Conservation (phyloP, 2,888 invertebrate genomes). For the Scaptomyza polygonia region DNA sequence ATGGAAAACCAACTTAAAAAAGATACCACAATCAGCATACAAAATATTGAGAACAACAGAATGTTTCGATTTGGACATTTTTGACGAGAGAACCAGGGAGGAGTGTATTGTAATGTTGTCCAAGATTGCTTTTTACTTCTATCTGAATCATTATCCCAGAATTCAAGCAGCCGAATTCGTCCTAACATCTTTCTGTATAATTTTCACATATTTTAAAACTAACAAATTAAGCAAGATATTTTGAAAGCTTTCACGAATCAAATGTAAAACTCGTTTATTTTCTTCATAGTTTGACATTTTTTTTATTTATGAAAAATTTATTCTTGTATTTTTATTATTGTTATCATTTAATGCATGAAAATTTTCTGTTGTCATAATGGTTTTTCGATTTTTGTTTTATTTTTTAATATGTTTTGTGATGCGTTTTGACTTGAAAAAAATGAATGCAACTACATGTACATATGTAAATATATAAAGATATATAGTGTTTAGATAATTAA, state of each 20-base stretch:
- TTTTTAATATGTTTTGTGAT: conserved; percentile 14
- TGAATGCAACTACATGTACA: conserved; percentile 38
- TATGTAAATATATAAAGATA: conserved; percentile 27
- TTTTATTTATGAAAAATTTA: conserved; percentile 53
- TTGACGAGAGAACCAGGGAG: conserved; percentile 26
- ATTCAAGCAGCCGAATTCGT: conserved; percentile 15
- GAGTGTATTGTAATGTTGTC: neutral
- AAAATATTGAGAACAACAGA: neutral
- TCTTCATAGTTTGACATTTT: conserved; percentile 42
- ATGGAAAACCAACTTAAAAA: conserved; percentile 41
- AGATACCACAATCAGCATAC: conserved; percentile 66
- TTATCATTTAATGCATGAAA: conserved; percentile 54
- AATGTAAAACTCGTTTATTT: neutral
- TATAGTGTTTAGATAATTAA: conserved; percentile 33
- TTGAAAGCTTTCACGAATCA: neutral
- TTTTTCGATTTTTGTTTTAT: conserved; percentile 7
- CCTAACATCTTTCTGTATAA: conserved; percentile 22
- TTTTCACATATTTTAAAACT: neutral
- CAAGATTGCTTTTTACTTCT: neutral
- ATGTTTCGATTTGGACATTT: conserved; percentile 61
- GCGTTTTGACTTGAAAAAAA: conserved; percentile 67
- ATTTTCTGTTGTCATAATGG: conserved; percentile 37
- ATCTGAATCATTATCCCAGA: neutral
- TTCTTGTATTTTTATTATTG: conserved; percentile 19
- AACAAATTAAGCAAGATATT: neutral